Percentiles rank a stretch among this genome's conserved stretches.
phyloP scores from a whole-genome alignment of 2,888 invertebrate species.

The Teinopalpus imperialis region DNA sequence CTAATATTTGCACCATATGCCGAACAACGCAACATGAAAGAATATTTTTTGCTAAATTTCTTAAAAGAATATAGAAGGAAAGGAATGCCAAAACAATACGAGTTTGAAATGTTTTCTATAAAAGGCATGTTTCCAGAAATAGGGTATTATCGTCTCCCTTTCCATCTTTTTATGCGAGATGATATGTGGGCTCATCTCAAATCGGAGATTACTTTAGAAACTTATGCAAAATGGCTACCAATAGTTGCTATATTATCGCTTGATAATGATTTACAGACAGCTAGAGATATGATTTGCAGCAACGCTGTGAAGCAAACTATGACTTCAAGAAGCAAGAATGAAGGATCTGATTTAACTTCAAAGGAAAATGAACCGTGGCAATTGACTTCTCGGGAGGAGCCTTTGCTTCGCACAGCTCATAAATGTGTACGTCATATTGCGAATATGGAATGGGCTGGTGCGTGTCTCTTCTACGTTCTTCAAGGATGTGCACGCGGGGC shows the following conservation, averaged over 20 bases:
- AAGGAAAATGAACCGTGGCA: constrained; percentile 68
- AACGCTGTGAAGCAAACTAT: constrained; percentile 78
- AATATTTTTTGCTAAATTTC: constrained; percentile 69
- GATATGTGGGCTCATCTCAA: constrained; percentile 79
- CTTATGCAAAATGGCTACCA: constrained; percentile 74
- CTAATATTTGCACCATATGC: constrained; percentile 52
- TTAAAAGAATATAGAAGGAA: constrained; percentile 67
- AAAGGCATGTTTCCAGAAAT: constrained; percentile 78
- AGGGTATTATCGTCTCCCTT: constrained; percentile 72
- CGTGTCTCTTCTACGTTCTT: constrained; percentile 74
- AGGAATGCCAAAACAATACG: constrained; percentile 71
- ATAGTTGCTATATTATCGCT: constrained; percentile 63
- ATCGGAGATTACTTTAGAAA: constrained; percentile 75
- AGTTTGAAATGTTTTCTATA: constrained; percentile 72
- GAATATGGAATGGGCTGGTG: constrained; percentile 80
- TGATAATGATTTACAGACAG: constrained; percentile 67
- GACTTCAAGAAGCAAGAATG: constrained; percentile 63
- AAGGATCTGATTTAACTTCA: constrained; percentile 43
- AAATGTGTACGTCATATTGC: constrained; percentile 72
- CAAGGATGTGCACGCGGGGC: constrained; percentile 77
- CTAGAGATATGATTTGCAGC: constrained; percentile 78
- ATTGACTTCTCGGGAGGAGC: constrained; percentile 65
- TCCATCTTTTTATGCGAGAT: constrained; percentile 71
- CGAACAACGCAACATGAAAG: constrained; percentile 56
- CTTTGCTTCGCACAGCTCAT: constrained; percentile 70